These are phyloP conservation scores for Myotis yumanensis DNA, from an alignment of 2,113 vertebrate genomes.

Conservation along the genomic window DNA sequence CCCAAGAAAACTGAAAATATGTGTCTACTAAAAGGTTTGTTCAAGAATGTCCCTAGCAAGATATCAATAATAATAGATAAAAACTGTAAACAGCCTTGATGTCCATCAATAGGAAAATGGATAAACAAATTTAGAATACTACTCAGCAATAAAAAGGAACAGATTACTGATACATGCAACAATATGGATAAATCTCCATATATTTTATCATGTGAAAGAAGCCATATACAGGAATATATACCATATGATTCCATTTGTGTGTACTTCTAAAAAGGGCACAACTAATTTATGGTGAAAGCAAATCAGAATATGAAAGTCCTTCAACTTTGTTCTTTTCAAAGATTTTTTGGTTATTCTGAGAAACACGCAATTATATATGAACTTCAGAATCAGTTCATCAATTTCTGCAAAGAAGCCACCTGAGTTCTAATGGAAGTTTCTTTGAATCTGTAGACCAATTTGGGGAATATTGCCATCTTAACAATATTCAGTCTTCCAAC, in stretches of 20 bases:
- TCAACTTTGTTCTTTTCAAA: neutral
- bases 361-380: neutral
- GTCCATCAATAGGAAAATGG: neutral
- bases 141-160: neutral
- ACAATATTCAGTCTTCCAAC: neutral
- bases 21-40: neutral
- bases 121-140: neutral
- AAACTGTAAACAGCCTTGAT: neutral
- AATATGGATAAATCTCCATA: neutral
- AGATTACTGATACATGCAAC: neutral
- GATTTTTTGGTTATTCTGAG: neutral
- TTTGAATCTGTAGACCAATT: neutral
- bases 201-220: neutral
- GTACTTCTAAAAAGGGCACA: neutral
- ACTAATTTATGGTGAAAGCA: neutral
- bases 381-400: constrained; percentile 21
- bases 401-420: neutral
- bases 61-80: neutral
- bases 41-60: neutral
- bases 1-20: neutral
- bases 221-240: neutral
- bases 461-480: neutral
- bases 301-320: neutral
- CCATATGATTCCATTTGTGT: neutral
- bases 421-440: neutral